Base-by-base conservation (phyloP, 1,140 invertebrate species). In the Drosophila chauvacae region DNA sequence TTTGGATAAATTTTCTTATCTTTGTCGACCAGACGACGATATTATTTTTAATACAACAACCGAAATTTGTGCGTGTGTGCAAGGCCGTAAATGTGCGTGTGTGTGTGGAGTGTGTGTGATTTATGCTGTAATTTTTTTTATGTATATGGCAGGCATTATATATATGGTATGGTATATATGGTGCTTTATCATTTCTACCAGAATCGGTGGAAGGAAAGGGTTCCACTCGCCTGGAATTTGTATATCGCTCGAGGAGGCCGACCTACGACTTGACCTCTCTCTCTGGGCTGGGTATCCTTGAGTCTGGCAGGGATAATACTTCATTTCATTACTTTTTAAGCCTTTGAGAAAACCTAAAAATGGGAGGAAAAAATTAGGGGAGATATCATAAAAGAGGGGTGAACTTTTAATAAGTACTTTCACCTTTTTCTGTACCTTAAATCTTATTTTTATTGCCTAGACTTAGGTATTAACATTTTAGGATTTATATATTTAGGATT, bases 1-100 rank as follows among this genome's bases (percentile, higher is more conserved):
- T 88, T 91, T 91, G 90, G 90, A 91, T 91, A 91, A 91, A 91
- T 91, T 91, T 91, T 83, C 90, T 91, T 91, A 91, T 91, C 90
- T 91, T 77, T 77, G 66, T 72, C 90, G 90, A 79, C 90, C 90
- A 91, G 90, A 91, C 90, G 90, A 91, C 90, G 90, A 91, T 91
- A 91, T 90, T 90, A 90, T 91, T 91, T 86, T 91, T 91, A 91
- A 91, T 85, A 88, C 88, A 84, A 58, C 74, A 81, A 71, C 73
- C 79, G 63, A 75, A 79, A 76, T 73, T 60, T 77, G 42, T 71
- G 33, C 58, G 71, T 60, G 41, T 60, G 45, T 39, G 47, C 28
- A 13, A 23, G 23, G 45, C 56, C 77, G 65, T 81, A 75, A 69
- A 60, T 65, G 69, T 77, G 37, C 44, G 20, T 61, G 63, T 81